Base-by-base conservation (phyloP, 2,888 invertebrate genomes). In the Uropetala carovei region DNA sequence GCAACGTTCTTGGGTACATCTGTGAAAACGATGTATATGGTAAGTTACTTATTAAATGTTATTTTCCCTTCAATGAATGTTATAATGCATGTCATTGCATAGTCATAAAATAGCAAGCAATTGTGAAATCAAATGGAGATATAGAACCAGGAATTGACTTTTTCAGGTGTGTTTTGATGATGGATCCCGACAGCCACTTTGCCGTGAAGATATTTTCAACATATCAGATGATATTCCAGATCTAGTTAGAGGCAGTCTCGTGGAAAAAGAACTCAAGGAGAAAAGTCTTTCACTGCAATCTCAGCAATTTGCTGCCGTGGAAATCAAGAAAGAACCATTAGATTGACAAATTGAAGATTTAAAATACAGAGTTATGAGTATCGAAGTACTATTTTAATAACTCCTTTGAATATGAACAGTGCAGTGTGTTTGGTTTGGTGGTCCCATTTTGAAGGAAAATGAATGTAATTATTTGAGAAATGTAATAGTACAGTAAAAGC, bases 1-100 rank as follows among this genome's bases (percentile, higher is more conserved):
- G 89, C 89, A 0, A 89, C 89, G 2, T 89, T 89, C 64, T 89
- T 89, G 64, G 89, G 89, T 9, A 64, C 64, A 43, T 43, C 89
- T n/a, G 89, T 89, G 56, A 89, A 89, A 89, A 89, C 60, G 9
- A 89, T 89, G 89, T 89, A 89, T 43, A 89, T 89, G 89, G 89
- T 89, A 89, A 13, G 89, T 68, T n/a, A n/a, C 13, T 27, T 11
- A 13, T 27, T 0, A 27, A 14, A 68, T 68, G 18, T 5, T 68
- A n/a, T 68, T n/a, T 64, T n/a, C 1, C 5, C 43, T 43, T 1
- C 43, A 43, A 5, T 43, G 43, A 43, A 43, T 43, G 43, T 43
- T 43, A 43, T 43, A 43, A 43, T 43, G 43, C 43, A 43, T 43
- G 43, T 43, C 43, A 43, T 3, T 43, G 43, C 3, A 43, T 43